Conservation (phyloP, 2,888 invertebrate genomes). For the Stegana nigrithorax region DNA sequence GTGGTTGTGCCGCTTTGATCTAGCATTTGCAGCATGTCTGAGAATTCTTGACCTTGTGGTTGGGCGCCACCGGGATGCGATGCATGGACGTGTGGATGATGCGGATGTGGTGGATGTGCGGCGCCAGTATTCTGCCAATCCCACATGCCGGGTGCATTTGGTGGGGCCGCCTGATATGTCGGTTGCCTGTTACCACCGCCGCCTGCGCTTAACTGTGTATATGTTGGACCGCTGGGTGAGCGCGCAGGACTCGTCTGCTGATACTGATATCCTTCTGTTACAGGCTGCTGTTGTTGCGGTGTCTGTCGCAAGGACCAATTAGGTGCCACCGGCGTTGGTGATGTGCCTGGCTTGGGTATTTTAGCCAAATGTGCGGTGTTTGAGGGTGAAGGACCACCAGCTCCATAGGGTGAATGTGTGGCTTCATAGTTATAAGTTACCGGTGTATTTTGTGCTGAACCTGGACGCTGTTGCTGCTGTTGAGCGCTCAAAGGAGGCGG, state of each 20-base stretch:
- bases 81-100: conserved; percentile 65
- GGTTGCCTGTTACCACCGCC: conserved; percentile 72
- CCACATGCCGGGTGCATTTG: conserved; percentile 76
- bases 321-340: conserved; percentile 74
- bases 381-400: conserved; percentile 74
- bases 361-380: conserved; percentile 73
- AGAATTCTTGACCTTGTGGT: conserved; percentile 82
- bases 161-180: conserved; percentile 68
- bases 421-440: conserved; percentile 80
- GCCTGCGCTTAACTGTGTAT: conserved; percentile 81
- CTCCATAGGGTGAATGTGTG: conserved; percentile 75
- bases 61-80: conserved; percentile 68
- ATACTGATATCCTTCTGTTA: conserved; percentile 79
- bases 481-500: conserved; percentile 17
- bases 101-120: conserved; percentile 64
- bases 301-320: conserved; percentile 62
- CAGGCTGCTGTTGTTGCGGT: conserved; percentile 68
- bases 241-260: conserved; percentile 82
- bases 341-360: conserved; percentile 77
- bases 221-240: conserved; percentile 86
- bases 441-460: conserved; percentile 76
- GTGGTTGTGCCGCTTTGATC: conserved; percentile 85
- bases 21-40: conserved; percentile 93
- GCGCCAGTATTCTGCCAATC: conserved; percentile 76
- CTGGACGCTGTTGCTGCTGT: conserved; percentile 71